Evolutionary conservation across 2,888 invertebrate species (phyloP).

Genomic region (Brachypalpus laphriformis): DNA sequence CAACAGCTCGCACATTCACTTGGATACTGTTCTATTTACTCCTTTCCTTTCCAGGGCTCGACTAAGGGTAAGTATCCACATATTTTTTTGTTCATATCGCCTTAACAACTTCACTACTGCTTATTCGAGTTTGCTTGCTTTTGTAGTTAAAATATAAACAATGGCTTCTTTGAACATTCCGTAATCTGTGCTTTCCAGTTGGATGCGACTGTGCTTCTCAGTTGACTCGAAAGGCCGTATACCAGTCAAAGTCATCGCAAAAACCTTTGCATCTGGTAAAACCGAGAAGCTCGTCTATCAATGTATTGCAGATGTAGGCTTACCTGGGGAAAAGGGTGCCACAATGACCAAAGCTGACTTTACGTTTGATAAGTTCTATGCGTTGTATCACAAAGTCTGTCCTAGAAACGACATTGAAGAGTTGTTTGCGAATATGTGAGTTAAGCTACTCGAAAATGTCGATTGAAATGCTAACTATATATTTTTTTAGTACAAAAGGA

Average conservation of each 20-base stretch:
- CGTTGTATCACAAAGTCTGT: constrained; percentile 98
- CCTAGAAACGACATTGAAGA: constrained; percentile 99
- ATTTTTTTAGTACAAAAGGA: constrained; percentile 96
- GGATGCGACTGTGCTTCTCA: constrained; percentile 98
- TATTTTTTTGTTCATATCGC: neutral
- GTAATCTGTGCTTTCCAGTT: constrained; percentile 85
- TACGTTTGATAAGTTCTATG: constrained; percentile 99
- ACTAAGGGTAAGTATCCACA: constrained; percentile 5
- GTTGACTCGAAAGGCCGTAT: constrained; percentile 97
- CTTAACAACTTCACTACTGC: neutral
- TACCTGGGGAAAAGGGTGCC: constrained; percentile 98
- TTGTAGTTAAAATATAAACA: neutral
- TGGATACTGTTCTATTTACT: no score
- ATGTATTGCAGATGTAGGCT: constrained; percentile 94
- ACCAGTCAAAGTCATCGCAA: constrained; percentile 97
- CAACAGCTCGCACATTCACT: no score
- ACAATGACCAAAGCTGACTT: constrained; percentile 97
- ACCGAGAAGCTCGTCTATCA: constrained; percentile 99
- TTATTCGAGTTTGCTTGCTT: neutral
- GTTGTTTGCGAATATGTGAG: constrained; percentile 97
- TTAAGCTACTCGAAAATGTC: no score
- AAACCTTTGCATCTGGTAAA: constrained; percentile 99
- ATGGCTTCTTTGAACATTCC: neutral
- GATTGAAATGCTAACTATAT: no score
- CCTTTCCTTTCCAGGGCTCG: no score